Percentiles rank a stretch among this genome's conserved stretches.
Evolutionary conservation across 2,113 vertebrate species (phyloP).

Genomic region (Progne subis): DNA sequence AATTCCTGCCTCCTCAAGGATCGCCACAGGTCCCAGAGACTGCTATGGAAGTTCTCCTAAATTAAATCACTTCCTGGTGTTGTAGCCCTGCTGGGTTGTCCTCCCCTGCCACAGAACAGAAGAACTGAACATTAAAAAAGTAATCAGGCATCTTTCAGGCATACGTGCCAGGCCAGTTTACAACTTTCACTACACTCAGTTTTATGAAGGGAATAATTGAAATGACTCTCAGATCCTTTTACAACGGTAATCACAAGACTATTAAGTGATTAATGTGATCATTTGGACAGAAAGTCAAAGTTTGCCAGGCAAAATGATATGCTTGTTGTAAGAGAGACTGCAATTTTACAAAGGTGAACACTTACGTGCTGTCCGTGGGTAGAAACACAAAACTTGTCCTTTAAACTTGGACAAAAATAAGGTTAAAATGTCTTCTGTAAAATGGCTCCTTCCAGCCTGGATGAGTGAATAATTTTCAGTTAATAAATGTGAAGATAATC

Average conservation of each 20-base stretch:
- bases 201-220: conserved; percentile 3
- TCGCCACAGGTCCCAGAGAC: neutral
- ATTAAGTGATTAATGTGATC: neutral
- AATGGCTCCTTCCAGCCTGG: neutral
- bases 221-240: conserved; percentile 19
- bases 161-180: neutral
- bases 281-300: conserved; percentile 14
- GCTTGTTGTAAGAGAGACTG: neutral
- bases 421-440: neutral
- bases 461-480: neutral
- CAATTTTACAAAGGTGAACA: neutral
- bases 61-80: neutral
- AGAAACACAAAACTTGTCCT: neutral
- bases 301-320: neutral
- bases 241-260: neutral
- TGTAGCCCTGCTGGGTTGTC: neutral
- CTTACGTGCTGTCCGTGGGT: neutral
- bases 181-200: neutral
- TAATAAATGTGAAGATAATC: neutral
- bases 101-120: neutral
- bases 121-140: neutral
- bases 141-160: neutral
- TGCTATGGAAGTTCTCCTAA: neutral
- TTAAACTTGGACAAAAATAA: neutral
- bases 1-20: neutral